Evolutionary conservation across 2,888 invertebrate species (phyloP), one percentile per base, ranked within the genome.

Genomic region (Lycocerus yunnanus): DNA sequence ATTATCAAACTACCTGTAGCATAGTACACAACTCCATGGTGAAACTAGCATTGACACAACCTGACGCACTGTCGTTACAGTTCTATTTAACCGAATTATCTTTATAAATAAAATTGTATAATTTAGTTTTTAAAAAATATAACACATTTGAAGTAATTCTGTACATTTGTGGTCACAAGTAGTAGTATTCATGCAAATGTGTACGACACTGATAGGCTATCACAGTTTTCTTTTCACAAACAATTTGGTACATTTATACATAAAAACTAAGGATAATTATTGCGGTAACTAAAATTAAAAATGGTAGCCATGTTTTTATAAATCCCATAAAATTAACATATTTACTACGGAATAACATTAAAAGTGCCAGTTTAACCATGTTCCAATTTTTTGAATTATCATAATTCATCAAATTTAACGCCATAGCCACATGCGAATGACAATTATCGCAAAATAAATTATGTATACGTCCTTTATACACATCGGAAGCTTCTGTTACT

Each of bases 391-490:
- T 90, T 65, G 91, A 92, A 75, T 92, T 90, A 72, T 93, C 89
- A 84, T 99, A 99, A 68, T 90, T 90, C 99, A 99, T 99, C 66
- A 94, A 88, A 86, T 95, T 95, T 18, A 99, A 89, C 0, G 99
- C 97, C 76, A 92, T 93, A 0, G 98, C 98, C 24, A 98, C 98
- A 87, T 99, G 98, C 0, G 98, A 98, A 87, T 99, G 99, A 84
- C 99, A 99, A 87, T 99, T 98, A 87, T 99, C 99, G 86, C 97
- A 98, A 84, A 93, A 94, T 76, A 99, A 88, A 86, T 98, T 98
- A 85, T 99, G 99, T 93, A 96, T 96, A 86, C 97, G 91, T 58
- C 92, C 93, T 84, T 96, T 96, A 85, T 99, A 99, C 78, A 96
- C 93, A 75, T 97, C 97, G 0, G 98, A 98, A 1, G 99, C 97